These are phyloP conservation scores for Tanytarsus gracilentus DNA, from an alignment of 2,888 invertebrate species.

Conservation along the genomic window DNA sequence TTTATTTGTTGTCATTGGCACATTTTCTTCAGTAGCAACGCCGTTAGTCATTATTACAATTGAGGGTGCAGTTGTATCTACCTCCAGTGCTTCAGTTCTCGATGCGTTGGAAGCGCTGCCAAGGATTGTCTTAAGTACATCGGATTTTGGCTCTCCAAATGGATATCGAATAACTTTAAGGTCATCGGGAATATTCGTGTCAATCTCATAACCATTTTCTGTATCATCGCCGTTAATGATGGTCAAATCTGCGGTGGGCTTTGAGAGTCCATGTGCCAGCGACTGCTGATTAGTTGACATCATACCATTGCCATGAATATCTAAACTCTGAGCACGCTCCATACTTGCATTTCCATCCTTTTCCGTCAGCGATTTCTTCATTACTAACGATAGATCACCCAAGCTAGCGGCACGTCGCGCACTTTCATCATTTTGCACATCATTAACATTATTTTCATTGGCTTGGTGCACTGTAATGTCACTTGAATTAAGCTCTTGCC, in stretches of 20 bases:
- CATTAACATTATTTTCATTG: conserved; percentile 46
- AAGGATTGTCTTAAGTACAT: conserved; percentile 51
- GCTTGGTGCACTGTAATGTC: conserved; percentile 61
- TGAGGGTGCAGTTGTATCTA: conserved; percentile 17
- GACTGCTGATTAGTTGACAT: conserved; percentile 24
- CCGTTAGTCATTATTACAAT: conserved; percentile 11
- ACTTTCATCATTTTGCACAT: conserved; percentile 45
- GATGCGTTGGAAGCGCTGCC: conserved; percentile 34
- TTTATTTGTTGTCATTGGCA: conserved; percentile 16
- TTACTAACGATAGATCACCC: conserved; percentile 63
- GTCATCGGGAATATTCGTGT: conserved; percentile 55
- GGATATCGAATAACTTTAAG: conserved; percentile 54
- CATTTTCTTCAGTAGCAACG: conserved; percentile 1
- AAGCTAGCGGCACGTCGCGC: conserved; percentile 68
- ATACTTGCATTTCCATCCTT: conserved; percentile 40
- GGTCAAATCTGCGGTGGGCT: conserved; percentile 41
- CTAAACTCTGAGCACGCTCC: conserved; percentile 72
- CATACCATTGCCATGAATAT: conserved; percentile 50
- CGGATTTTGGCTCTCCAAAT: conserved; percentile 51
- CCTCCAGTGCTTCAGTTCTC: not conserved
- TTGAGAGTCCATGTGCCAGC: conserved; percentile 13
- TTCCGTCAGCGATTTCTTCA: conserved; percentile 31
- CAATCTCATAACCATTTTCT: conserved; percentile 45
- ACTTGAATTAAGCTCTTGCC: conserved; percentile 63
- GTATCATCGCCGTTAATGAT: conserved; percentile 44